Evolutionary conservation across 2,113 vertebrate species (phyloP), one percentile per base, ranked within the genome.

Genomic region (Nothocercus nigrocapillus): DNA sequence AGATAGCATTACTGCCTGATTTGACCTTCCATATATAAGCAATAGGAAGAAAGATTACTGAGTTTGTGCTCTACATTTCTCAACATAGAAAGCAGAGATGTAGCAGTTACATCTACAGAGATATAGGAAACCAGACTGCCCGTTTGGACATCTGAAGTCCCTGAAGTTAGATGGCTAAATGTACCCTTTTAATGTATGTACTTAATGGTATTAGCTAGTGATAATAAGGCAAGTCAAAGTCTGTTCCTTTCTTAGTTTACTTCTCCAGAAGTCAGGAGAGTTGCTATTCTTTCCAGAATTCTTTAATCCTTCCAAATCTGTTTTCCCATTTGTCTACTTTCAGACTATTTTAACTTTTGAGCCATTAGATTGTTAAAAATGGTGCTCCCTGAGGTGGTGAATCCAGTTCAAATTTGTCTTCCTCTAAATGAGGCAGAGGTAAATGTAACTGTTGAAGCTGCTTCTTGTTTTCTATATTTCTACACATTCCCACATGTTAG

Each of bases 401-500:
- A 21, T 59, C 38, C 5, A 1, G 7, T n/a, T 18, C 13, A 34
- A 38, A 11, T 44, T 80, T 47, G 6, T 44, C 13, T 62, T 66
- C 56, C 51, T 75, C 16, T 11, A 72, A 40, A 47, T 66, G 8
- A 7, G 7, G 3, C n/a, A 44, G 8, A 34, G 21, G 2, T 56
- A 69, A 27, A 30, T 58, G 25, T 47, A 61, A 42, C 11, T 44
- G 5, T 59, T 84, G n/a, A 14, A n/a, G 82, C 67, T 80, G 76
- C 25, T 76, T 49, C 9, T 8, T 19, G 7, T 27, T 69, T 67
- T 67, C 40, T 2, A 19, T 68, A 62, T 17, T n/a, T 80, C 16
- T 42, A 13, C 72, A 30, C 9, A 38, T 58, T 56, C 13, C 4
- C 11, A 84, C 2, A 1, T 24, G 47, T 19, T 5, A 1, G 1